A percentile compares a stretch with the other conserved stretches of the same genome.
Evolutionary conservation across 1,140 invertebrate genomes (phyloP).

Genomic region (Caenorhabditis inopinata): DNA sequence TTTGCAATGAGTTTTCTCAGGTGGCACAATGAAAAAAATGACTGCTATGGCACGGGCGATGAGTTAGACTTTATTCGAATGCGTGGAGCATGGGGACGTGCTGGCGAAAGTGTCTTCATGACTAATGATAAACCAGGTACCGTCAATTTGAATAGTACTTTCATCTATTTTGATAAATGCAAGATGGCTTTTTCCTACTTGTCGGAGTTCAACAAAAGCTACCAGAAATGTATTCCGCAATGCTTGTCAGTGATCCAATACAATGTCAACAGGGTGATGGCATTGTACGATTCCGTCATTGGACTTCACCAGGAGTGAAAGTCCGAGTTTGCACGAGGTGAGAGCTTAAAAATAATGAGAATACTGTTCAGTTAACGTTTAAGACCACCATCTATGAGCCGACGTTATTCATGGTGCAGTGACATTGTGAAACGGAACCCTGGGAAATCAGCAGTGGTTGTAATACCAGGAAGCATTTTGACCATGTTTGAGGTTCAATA

Average conservation of each 20-base stretch:
- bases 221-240: constrained; percentile 6
- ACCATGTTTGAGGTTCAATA: constrained; percentile 50
- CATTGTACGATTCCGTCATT: constrained; percentile 52
- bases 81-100: constrained; percentile 53
- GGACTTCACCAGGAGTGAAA: constrained; percentile 46
- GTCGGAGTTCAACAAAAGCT: constrained; percentile 2
- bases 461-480: constrained; percentile 55
- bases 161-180: not conserved
- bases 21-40: constrained; percentile 57
- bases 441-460: constrained; percentile 52
- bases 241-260: constrained; percentile 49
- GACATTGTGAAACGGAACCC: constrained; percentile 53
- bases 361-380: not conserved
- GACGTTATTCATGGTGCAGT: constrained; percentile 54
- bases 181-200: not conserved
- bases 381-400: constrained; percentile 46
- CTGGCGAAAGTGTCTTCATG: constrained; percentile 53
- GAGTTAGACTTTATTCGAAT: constrained; percentile 57
- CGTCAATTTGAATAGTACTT: not conserved
- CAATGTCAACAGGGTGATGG: constrained; percentile 61
- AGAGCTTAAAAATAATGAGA: not conserved
- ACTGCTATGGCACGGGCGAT: constrained; percentile 47
- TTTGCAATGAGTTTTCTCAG: not conserved
- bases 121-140: not conserved
- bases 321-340: constrained; percentile 53